Base-by-base conservation (phyloP, 2,113 vertebrate species). In the Pelecanus crispus region DNA sequence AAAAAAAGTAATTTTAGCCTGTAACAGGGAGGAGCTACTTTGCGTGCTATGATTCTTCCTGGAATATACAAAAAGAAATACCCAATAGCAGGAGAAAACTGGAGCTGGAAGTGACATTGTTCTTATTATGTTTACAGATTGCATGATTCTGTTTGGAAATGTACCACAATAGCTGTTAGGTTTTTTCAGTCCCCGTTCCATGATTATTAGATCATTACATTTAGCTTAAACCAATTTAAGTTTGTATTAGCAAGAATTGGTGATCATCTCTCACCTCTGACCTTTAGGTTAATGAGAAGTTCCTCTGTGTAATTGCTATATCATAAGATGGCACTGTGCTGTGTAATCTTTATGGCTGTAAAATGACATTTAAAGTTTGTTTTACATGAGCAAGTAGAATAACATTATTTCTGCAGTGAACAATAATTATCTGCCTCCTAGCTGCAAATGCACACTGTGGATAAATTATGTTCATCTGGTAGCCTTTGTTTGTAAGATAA, bases 351-450 rank as follows among this genome's bases (percentile, higher is more conserved):
- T 95, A 97, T 96, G 20, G 31, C 91, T 96, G 68, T 96, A 97
- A 98, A 98, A 95, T 97, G 92, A 95, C 95, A 97, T 98, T 98
- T 97, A 97, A 98, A 97, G 94, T 98, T 98, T 97, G 95, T 97
- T 98, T 98, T 98, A 98, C 97, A 96, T 93, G 94, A 97, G 81
- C 93, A 97, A 98, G 95, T 96, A 97, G 90, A 97, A 94, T 90
- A 97, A 95, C 88, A 92, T 95, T 95, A 95, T 96, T 98, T 98
- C 94, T 96, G 80, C 81, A 97, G 93, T 96, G 90, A 97, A 78
- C 92, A 97, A 98, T 97, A 98, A 98, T 98, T 97, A 97, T 97
- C 92, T 97, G 77, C 94, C 94, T 97, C 74, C 91, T 96, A 97
- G 97, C 88, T 95, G 92, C 97, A 98, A 98, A 97, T 92, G 75